A percentile compares a stretch with the other conserved stretches of the same genome.
phyloP scores from a whole-genome alignment of 2,797 vertebrate genomes.

The Malacoraja senta region DNA sequence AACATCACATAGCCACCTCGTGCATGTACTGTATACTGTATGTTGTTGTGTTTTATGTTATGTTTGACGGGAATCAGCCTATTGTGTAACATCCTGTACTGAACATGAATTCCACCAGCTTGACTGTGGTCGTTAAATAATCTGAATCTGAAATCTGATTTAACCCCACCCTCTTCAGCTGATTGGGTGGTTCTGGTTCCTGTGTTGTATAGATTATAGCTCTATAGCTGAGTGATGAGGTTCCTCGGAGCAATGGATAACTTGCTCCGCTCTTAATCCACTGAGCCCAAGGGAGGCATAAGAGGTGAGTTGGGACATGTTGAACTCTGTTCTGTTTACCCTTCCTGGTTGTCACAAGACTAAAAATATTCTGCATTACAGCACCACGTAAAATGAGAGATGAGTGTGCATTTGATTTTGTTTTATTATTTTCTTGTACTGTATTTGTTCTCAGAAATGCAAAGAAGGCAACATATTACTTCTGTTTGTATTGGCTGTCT shows the following conservation, averaged over 20 bases:
- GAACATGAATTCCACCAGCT: too few species aligned
- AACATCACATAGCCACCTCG: too few species aligned
- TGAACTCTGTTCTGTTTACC: not conserved
- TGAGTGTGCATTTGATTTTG: not conserved
- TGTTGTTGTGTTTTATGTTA: too few species aligned
- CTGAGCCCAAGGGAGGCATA: not conserved
- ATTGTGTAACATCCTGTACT: too few species aligned
- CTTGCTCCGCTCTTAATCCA: not conserved
- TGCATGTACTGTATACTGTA: too few species aligned
- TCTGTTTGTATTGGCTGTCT: not conserved
- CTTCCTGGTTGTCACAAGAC: not conserved
- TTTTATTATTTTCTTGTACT: not conserved
- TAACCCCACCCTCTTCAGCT: not conserved
- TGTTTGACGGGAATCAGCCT: too few species aligned
- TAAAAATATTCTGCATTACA: not conserved
- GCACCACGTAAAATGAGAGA: not conserved
- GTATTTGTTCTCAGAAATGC: not conserved
- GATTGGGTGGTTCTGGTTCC: not conserved
- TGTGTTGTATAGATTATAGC: not conserved
- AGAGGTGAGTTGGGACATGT: not conserved
- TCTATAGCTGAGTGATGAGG: not conserved
- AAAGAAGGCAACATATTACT: not conserved
- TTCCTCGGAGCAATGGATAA: too few species aligned
- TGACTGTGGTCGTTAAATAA: too few species aligned
- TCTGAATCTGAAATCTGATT: too few species aligned